phyloP scores from a whole-genome alignment of 2,888 invertebrate species.

The Mesorhabditis sp. region DNA sequence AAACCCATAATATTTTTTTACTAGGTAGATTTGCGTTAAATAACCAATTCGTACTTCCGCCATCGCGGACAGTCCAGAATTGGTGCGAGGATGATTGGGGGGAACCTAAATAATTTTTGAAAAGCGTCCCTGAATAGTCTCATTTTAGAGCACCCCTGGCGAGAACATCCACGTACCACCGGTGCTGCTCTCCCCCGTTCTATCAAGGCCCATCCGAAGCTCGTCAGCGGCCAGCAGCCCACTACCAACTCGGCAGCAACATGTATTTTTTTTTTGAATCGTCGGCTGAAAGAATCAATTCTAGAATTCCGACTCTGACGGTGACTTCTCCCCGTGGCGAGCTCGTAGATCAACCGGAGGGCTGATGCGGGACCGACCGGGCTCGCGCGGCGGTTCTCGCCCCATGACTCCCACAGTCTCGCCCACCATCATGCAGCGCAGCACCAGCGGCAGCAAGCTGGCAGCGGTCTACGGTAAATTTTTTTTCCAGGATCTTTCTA shows the following conservation, averaged over 20 bases:
- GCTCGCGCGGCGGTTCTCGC: constrained; percentile 16
- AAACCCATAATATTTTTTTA: too few species aligned
- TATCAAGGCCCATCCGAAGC: constrained; percentile 53
- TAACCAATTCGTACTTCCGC: too few species aligned
- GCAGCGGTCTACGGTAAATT: constrained; percentile 13
- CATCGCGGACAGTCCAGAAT: too few species aligned
- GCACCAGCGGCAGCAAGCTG: constrained; percentile 25
- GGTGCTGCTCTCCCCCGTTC: constrained; percentile 53
- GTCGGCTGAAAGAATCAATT: neutral
- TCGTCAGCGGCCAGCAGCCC: constrained; percentile 42
- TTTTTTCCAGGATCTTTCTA: too few species aligned
- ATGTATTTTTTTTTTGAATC: constrained; percentile 14
- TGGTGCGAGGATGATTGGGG: neutral
- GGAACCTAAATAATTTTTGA: neutral
- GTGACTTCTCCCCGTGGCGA: neutral
- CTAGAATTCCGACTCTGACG: constrained; percentile 3
- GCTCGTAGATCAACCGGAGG: constrained; percentile 10
- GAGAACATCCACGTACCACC: constrained; percentile 51
- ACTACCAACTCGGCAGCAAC: constrained; percentile 28
- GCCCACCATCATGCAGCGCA: constrained; percentile 23
- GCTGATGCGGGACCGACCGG: constrained; percentile 3
- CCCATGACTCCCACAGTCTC: constrained; percentile 29
- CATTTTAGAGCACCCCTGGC: constrained; percentile 47
- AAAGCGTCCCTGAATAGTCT: neutral
- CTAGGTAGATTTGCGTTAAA: too few species aligned